These are phyloP conservation scores for Caenorhabditis remanei DNA, from an alignment of 1,140 invertebrate genomes.

Conservation along the genomic window DNA sequence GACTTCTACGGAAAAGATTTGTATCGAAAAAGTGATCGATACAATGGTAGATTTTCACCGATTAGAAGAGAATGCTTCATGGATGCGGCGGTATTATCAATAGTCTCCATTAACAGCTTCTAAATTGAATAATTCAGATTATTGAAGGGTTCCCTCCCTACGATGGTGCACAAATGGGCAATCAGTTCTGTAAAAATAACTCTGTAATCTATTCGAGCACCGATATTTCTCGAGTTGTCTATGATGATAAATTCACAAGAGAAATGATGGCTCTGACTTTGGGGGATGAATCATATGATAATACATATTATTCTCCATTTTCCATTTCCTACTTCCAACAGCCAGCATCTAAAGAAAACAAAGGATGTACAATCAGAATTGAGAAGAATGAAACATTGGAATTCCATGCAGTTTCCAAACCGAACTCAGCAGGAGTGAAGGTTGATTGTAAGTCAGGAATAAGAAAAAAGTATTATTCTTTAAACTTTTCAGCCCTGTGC, in stretches of 20 bases:
- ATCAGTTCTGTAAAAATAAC: constrained; percentile 66
- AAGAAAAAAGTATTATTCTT: background rate
- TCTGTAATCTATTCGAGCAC: constrained; percentile 69
- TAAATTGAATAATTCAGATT: background rate
- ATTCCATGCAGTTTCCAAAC: constrained; percentile 30
- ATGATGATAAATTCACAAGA: constrained; percentile 50
- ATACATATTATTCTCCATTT: constrained; percentile 66
- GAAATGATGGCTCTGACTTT: background rate
- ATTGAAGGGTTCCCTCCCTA: constrained; percentile 26
- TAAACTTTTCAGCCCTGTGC: constrained; percentile 70
- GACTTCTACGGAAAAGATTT: background rate
- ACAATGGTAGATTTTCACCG: too few species aligned
- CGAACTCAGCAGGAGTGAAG: background rate
- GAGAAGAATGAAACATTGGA: constrained; percentile 57
- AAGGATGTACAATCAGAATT: constrained; percentile 65
- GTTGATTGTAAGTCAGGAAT: background rate
- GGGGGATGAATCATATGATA: background rate
- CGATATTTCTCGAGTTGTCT: constrained; percentile 64
- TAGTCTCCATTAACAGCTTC: background rate
- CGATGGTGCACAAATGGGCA: background rate
- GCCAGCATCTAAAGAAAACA: constrained; percentile 65
- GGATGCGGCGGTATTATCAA: background rate
- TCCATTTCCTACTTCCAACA: constrained; percentile 67
- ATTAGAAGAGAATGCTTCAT: background rate
- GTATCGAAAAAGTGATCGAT: background rate